Percentiles rank a stretch among this genome's conserved stretches.
These are phyloP conservation scores for Corythornis vintsioides DNA, from an alignment of 2,113 vertebrate species.

Conservation along the genomic window DNA sequence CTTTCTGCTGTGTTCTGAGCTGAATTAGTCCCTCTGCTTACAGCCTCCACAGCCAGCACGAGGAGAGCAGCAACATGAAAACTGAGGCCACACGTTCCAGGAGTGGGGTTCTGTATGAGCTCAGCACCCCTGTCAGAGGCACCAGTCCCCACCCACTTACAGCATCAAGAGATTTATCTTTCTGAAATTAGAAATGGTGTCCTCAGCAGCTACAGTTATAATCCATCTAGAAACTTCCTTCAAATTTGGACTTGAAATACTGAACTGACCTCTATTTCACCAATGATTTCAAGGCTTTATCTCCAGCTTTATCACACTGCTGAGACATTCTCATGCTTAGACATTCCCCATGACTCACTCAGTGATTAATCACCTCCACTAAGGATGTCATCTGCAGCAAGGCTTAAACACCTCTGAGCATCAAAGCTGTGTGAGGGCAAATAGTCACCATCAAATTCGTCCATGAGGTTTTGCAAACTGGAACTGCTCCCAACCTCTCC, in stretches of 20 bases:
- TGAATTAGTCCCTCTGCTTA: neutral
- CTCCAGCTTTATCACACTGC: neutral
- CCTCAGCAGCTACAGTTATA: neutral
- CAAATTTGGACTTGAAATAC: neutral
- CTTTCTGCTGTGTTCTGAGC: neutral
- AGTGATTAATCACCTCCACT: constrained; percentile 12
- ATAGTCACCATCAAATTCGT: neutral
- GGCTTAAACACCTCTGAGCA: neutral
- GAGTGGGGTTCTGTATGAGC: neutral
- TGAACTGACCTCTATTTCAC: neutral
- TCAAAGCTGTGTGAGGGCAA: neutral
- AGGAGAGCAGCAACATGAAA: neutral
- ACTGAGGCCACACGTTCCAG: neutral
- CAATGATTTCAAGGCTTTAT: neutral
- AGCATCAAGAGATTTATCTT: neutral
- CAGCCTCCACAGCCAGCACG: neutral
- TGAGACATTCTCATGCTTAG: neutral
- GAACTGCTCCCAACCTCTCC: neutral
- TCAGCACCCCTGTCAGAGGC: neutral
- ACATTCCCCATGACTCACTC: neutral
- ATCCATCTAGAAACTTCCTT: neutral
- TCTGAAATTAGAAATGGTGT: neutral
- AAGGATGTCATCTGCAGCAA: neutral
- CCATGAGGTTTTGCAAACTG: neutral
- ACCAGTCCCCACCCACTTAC: neutral